Conservation (phyloP, 2,888 invertebrate genomes). For the Eupelmus urozonus region DNA sequence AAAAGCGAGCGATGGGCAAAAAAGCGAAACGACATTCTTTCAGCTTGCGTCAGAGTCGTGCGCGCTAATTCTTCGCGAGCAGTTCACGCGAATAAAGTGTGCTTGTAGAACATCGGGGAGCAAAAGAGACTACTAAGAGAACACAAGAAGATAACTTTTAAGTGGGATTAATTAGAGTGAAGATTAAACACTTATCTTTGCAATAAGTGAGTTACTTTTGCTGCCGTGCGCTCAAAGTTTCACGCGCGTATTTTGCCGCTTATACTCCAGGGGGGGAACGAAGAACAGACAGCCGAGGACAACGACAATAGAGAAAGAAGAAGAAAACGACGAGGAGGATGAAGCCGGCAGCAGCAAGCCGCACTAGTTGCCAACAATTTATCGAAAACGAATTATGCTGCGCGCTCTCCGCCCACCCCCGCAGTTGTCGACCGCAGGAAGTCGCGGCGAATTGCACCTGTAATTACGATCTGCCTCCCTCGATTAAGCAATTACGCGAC, state of each 20-base stretch:
- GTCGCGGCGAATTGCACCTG: conserved; percentile 3
- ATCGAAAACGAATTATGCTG: conserved; percentile 36
- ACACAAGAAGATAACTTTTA: conserved; percentile 41
- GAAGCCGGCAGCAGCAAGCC: neutral
- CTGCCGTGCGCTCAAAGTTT: conserved; percentile 36
- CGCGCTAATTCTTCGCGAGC: too few species aligned
- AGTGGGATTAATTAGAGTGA: conserved; percentile 51
- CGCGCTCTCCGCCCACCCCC: neutral
- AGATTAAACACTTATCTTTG: conserved; percentile 54
- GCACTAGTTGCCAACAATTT: conserved; percentile 11
- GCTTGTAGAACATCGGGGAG: conserved; percentile 32
- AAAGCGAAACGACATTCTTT: conserved; percentile 22
- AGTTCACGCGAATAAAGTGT: conserved; percentile 37
- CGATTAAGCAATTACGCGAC: neutral
- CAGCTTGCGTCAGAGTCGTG: conserved; percentile 10
- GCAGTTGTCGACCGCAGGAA: neutral
- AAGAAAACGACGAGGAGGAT: neutral
- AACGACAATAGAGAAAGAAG: neutral
- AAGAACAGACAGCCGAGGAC: too few species aligned
- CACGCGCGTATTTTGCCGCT: neutral
- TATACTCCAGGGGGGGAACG: too few species aligned
- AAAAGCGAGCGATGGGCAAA: neutral
- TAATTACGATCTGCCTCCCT: neutral
- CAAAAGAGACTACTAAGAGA: conserved; percentile 22
- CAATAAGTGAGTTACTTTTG: conserved; percentile 51